phyloP scores from a whole-genome alignment of 2,113 vertebrate genomes.

The Sinocyclocheilus grahami region DNA sequence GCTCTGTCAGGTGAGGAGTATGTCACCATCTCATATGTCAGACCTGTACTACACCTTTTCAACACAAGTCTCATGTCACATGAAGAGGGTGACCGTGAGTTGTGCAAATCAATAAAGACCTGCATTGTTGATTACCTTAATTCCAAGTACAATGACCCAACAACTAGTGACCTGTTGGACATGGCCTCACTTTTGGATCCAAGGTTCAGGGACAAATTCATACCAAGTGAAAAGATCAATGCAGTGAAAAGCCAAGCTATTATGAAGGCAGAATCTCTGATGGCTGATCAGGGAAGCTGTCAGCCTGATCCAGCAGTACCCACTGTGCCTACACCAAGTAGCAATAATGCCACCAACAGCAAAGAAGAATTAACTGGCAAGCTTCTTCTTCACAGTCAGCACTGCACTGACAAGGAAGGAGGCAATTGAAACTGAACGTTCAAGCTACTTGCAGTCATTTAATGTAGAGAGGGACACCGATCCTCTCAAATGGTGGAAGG shows the following conservation, averaged over 20 bases:
- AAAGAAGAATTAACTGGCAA: not conserved
- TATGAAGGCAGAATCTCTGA: not conserved
- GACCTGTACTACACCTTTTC: not conserved
- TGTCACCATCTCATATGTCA: no score
- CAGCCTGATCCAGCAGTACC: no score
- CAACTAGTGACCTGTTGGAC: not conserved
- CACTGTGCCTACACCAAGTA: not conserved
- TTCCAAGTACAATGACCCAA: not conserved
- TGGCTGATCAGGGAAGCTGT: not conserved
- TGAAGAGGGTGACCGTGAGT: not conserved
- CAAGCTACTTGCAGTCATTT: not conserved
- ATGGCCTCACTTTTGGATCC: not conserved
- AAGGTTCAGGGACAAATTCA: not conserved
- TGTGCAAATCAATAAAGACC: not conserved
- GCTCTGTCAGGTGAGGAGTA: no score
- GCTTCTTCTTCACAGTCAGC: not conserved
- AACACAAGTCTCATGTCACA: not conserved
- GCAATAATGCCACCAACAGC: not conserved
- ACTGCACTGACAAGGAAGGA: not conserved
- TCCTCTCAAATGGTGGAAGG: not conserved
- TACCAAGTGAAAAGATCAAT: not conserved
- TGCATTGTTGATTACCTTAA: no score
- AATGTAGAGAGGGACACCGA: not conserved
- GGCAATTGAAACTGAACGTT: not conserved
- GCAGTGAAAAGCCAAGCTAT: no score